Evolutionary conservation across 1,140 invertebrate species (phyloP).

Genomic region (Yoshiicerus persimilis): DNA sequence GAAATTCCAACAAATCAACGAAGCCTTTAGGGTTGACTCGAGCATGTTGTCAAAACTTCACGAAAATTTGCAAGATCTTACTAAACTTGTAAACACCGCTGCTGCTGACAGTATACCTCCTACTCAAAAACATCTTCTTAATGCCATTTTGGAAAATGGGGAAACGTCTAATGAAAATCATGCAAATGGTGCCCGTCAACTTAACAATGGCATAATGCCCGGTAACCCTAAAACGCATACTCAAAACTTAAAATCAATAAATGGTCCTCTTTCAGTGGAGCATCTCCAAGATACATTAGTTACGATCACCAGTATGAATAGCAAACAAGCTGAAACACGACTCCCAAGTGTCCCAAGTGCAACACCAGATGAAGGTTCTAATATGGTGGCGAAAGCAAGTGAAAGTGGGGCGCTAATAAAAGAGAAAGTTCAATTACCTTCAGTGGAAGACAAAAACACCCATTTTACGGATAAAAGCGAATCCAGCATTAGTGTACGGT

Average conservation of each 20-base stretch:
- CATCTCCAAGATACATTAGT: no score
- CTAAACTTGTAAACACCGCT: background rate
- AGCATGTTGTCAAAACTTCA: background rate
- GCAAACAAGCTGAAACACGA: no score
- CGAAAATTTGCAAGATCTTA: background rate
- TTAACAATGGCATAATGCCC: no score
- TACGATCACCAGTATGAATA: no score
- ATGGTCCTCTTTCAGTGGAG: no score
- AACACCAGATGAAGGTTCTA: background rate
- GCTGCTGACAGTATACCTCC: background rate
- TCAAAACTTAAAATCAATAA: no score
- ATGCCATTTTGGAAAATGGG: background rate
- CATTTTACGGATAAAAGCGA: background rate
- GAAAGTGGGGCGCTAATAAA: background rate
- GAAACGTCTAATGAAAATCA: background rate
- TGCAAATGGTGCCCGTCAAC: no score
- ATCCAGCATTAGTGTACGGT: background rate
- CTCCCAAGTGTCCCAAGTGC: no score
- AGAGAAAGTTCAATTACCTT: background rate
- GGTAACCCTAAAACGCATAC: no score
- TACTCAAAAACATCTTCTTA: background rate
- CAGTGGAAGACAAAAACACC: background rate
- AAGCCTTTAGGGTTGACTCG: background rate
- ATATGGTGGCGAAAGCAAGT: background rate
- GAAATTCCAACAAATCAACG: background rate